A percentile compares a stretch with the other conserved stretches of the same genome.
Evolutionary conservation across 2,113 vertebrate species (phyloP).

Genomic region (Lophochroa leadbeateri): DNA sequence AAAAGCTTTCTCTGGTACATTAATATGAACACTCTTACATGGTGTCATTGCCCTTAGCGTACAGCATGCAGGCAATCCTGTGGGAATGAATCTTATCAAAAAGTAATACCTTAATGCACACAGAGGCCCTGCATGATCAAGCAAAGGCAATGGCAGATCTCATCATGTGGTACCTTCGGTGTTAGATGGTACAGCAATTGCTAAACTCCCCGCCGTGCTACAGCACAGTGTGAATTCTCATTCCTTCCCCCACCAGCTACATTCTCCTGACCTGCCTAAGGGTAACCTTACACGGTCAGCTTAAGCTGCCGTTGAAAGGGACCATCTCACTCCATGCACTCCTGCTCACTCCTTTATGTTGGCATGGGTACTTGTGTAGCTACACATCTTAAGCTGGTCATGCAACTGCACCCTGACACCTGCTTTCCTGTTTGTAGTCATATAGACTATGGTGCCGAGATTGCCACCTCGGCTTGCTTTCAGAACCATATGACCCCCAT

Average conservation of each 20-base stretch:
- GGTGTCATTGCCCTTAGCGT: background rate
- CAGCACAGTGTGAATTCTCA: background rate
- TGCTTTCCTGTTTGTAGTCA: background rate
- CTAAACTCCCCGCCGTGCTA: background rate
- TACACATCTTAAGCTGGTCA: background rate
- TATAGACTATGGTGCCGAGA: background rate
- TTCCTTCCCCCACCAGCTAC: background rate
- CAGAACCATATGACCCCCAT: background rate
- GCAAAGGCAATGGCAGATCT: background rate
- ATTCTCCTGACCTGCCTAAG: background rate
- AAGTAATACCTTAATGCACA: background rate
- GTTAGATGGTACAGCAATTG: background rate
- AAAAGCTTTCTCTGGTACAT: background rate
- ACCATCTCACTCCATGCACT: background rate
- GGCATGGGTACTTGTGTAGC: background rate
- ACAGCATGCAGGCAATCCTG: background rate
- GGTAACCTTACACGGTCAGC: background rate
- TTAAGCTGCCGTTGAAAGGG: background rate
- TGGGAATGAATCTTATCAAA: background rate
- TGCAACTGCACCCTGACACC: background rate
- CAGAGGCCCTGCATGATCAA: background rate
- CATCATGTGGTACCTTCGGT: background rate
- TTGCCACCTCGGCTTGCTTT: accelerated
- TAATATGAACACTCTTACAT: background rate
- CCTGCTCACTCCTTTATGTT: background rate